A percentile compares a stretch with the other conserved stretches of the same genome.
Evolutionary conservation across 92 coral and sea anemone genomes (phyloP).

Genomic region (Epizoanthus scotinus): DNA sequence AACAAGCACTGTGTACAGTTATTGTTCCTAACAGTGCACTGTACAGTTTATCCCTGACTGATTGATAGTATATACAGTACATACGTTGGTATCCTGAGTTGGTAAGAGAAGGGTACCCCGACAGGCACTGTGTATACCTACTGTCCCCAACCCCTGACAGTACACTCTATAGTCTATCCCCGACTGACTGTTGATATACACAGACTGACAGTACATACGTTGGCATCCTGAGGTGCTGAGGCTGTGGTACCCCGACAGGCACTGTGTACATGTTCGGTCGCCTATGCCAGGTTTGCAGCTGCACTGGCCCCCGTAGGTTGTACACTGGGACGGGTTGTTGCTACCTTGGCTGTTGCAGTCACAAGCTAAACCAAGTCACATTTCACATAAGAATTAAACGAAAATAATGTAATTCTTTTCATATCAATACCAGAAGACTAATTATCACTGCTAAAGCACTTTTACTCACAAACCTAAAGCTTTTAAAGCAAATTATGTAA

Average conservation of each 20-base stretch:
- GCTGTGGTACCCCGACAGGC: slow-evolving; percentile 69
- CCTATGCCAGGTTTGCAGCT: slow-evolving; percentile 76
- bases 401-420: background rate
- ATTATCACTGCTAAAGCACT: no score
- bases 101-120: slow-evolving; percentile 35
- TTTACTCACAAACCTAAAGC: no score
- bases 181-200: no score
- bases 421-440: no score
- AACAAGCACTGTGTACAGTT: no score
- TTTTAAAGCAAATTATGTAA: no score
- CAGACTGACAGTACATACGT: slow-evolving; percentile 56
- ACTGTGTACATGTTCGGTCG: slow-evolving; percentile 74
- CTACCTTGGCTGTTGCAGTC: slow-evolving; percentile 71
- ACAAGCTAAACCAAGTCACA: slow-evolving; percentile 56
- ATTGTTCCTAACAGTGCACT: no score
- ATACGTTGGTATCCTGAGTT: slow-evolving; percentile 66
- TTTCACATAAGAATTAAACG: background rate
- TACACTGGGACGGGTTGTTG: slow-evolving; percentile 55
- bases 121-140: no score
- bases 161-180: no score
- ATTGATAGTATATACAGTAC: background rate
- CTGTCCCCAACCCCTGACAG: no score
- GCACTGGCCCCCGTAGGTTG: slow-evolving; percentile 89
- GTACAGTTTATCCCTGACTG: no score
- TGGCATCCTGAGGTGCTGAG: slow-evolving; percentile 70